Evolutionary conservation across 2,888 invertebrate species (phyloP).

Genomic region (Drosophila macrospina): DNA sequence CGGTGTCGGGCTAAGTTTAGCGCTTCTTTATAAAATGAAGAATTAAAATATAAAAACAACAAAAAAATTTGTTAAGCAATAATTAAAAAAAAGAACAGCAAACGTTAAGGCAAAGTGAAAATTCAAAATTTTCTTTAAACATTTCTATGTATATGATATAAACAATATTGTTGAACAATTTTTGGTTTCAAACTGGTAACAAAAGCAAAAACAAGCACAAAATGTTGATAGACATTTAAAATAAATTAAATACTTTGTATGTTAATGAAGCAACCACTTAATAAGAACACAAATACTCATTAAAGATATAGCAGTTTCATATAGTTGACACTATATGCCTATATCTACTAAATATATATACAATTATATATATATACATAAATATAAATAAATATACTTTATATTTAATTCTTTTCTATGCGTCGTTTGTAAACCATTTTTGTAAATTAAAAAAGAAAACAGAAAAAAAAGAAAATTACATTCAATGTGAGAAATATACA

Average conservation of each 20-base stretch:
- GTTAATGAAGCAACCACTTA: conserved; percentile 62
- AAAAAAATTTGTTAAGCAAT: conserved; percentile 36
- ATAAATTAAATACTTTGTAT: conserved; percentile 22
- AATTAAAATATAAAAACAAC: conserved; percentile 50
- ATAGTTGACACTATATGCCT: conserved; percentile 41
- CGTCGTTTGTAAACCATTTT: conserved; percentile 75
- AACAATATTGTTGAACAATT: conserved; percentile 74
- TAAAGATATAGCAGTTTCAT: conserved; percentile 55
- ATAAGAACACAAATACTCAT: conserved; percentile 76
- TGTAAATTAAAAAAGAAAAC: conserved; percentile 74
- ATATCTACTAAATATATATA: conserved; percentile 40
- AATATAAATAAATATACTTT: conserved; percentile 54
- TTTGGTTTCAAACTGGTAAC: conserved; percentile 62
- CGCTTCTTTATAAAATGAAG: conserved; percentile 76
- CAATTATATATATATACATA: conserved; percentile 45
- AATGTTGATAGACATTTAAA: conserved; percentile 47
- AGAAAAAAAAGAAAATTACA: conserved; percentile 47
- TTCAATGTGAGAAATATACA: conserved; percentile 77
- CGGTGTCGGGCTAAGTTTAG: conserved; percentile 77
- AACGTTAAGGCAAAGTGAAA: conserved; percentile 48
- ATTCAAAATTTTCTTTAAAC: conserved; percentile 71
- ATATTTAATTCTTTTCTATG: conserved; percentile 67
- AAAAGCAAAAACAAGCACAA: conserved; percentile 6
- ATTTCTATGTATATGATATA: conserved; percentile 11
- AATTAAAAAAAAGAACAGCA: conserved; percentile 36